phyloP scores from a whole-genome alignment of 2,888 invertebrate species.

The Cryptus armator region DNA sequence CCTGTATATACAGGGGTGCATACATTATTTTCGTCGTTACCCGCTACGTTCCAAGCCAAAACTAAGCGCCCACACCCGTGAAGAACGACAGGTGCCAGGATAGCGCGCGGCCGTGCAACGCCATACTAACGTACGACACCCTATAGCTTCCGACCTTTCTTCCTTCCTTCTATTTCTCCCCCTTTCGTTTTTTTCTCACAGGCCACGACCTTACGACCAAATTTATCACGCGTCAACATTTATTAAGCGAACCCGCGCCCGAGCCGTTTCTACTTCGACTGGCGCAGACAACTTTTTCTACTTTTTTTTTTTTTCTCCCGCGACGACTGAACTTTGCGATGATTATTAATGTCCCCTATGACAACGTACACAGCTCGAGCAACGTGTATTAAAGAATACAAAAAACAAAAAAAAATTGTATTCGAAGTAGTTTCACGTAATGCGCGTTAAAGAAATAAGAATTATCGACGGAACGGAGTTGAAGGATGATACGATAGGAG shows the following conservation, averaged over 20 bases:
- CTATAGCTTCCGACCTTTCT: slow-evolving; percentile 59
- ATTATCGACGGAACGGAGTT: slow-evolving; percentile 54
- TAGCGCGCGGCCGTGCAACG: slow-evolving; percentile 40
- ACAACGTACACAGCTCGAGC: background rate
- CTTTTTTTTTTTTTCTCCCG: slow-evolving; percentile 1
- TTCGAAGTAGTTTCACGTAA: slow-evolving; percentile 35
- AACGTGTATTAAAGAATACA: background rate
- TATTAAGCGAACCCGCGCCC: slow-evolving; percentile 69
- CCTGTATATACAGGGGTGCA: slow-evolving; percentile 82
- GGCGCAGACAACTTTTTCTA: background rate
- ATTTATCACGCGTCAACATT: slow-evolving; percentile 78
- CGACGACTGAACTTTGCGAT: background rate
- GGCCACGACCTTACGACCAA: slow-evolving; percentile 70
- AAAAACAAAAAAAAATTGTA: background rate
- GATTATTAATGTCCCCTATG: slow-evolving; percentile 7
- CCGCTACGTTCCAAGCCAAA: slow-evolving; percentile 63
- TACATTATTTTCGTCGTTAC: slow-evolving; percentile 82
- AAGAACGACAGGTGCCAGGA: slow-evolving; percentile 82
- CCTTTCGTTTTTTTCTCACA: slow-evolving; percentile 11
- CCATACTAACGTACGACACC: slow-evolving; percentile 46
- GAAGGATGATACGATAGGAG: slow-evolving; percentile 39
- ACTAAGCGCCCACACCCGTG: slow-evolving; percentile 79
- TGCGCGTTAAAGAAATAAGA: slow-evolving; percentile 29
- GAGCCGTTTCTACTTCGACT: background rate
- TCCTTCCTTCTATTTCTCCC: slow-evolving; percentile 25